phyloP scores from a whole-genome alignment of 2,797 vertebrate species.

The Protonibea diacanthus region DNA sequence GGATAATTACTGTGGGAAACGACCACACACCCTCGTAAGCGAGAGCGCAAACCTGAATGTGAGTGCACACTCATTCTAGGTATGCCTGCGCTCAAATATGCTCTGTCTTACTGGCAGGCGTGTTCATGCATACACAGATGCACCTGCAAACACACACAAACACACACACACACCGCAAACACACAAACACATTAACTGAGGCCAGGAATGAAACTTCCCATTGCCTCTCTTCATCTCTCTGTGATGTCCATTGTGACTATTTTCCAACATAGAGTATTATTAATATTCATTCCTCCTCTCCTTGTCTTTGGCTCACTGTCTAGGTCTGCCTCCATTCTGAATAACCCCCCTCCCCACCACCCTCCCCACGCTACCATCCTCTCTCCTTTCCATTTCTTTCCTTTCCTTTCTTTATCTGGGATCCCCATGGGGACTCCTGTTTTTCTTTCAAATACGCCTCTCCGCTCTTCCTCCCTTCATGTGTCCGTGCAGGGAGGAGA shows the following conservation, averaged over 20 bases:
- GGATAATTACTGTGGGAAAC: conserved; percentile 85
- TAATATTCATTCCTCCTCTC: conserved; percentile 84
- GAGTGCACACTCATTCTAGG: conserved; percentile 51
- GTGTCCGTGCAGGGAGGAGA: conserved; percentile 77
- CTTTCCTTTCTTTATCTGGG: conserved; percentile 76
- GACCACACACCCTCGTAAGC: conserved; percentile 73
- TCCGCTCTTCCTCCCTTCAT: conserved; percentile 83
- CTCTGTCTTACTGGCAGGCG: conserved; percentile 55
- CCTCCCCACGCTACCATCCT: conserved; percentile 56
- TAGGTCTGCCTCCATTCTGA: conserved; percentile 76
- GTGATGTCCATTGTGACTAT: conserved; percentile 86
- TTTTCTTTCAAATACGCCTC: conserved; percentile 86
- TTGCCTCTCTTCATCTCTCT: conserved; percentile 87
- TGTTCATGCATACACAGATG: conserved; percentile 22
- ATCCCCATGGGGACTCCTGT: conserved; percentile 85
- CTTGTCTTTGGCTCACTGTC: conserved; percentile 83
- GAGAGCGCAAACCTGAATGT: conserved; percentile 52
- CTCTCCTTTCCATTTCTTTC: conserved; percentile 81
- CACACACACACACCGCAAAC: conserved; percentile 13
- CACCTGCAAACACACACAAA: conserved; percentile 48
- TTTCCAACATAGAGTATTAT: conserved; percentile 80
- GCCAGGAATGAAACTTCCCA: conserved; percentile 60
- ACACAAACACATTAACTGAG: conserved; percentile 32
- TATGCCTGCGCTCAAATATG: conserved; percentile 54
- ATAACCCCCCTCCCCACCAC: conserved; percentile 35